These are phyloP conservation scores for Dusona sp. DNA, from an alignment of 2,888 invertebrate species.

Conservation along the genomic window DNA sequence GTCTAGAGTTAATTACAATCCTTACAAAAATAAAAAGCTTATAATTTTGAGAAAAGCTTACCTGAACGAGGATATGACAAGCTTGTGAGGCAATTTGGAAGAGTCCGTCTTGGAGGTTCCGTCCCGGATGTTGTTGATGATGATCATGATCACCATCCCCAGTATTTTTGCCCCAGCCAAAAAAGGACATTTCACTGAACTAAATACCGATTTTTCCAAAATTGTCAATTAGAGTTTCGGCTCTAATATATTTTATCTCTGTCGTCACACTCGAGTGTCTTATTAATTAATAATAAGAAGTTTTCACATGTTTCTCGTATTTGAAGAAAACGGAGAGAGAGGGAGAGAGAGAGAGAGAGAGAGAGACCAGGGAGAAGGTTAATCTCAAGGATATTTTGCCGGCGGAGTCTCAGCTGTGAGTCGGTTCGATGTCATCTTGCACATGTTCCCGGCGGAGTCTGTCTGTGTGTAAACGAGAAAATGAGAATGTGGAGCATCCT, in stretches of 20 bases:
- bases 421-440: slow-evolving; percentile 35
- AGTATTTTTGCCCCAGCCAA: slow-evolving; percentile 78
- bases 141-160: slow-evolving; percentile 68
- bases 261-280: background rate
- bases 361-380: background rate
- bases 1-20: no score
- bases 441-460: slow-evolving; percentile 32
- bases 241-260: background rate
- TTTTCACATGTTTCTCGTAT: slow-evolving; percentile 11
- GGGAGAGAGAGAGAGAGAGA: background rate
- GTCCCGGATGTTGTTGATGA: slow-evolving; percentile 76
- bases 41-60: slow-evolving; percentile 75
- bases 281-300: background rate
- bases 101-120: slow-evolving; percentile 90
- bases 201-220: background rate
- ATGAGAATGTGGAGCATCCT: slow-evolving; percentile 21
- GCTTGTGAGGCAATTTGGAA: slow-evolving; percentile 93
- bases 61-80: slow-evolving; percentile 91
- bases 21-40: background rate
- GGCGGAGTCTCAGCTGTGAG: slow-evolving; percentile 25
- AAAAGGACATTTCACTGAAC: slow-evolving; percentile 79
- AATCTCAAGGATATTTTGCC: slow-evolving; percentile 12
- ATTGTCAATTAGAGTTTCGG: background rate
- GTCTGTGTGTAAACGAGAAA: slow-evolving; percentile 17
- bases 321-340: background rate